These are phyloP conservation scores for Indicator maculatus DNA, from an alignment of 2,113 vertebrate species.

Conservation along the genomic window DNA sequence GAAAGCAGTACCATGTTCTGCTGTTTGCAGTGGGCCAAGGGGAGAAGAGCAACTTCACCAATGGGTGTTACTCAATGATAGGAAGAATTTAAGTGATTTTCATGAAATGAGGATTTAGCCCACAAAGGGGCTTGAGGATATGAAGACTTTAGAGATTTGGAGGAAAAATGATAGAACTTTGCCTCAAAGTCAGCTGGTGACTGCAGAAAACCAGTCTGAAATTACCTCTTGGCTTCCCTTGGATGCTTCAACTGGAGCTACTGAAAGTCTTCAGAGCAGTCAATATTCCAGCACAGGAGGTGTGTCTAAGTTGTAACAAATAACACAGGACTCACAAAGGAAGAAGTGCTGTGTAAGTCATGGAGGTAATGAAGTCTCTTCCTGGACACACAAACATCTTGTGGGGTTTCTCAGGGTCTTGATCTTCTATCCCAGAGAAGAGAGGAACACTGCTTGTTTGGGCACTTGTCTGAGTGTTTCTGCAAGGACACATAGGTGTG, in stretches of 20 bases:
- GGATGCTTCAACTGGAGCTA: neutral
- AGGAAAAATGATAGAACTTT: neutral
- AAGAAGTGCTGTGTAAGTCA: neutral
- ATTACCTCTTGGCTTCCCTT: neutral
- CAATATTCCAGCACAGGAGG: neutral
- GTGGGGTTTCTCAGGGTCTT: neutral
- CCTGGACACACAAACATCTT: neutral
- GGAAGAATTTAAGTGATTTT: neutral
- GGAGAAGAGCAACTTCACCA: neutral
- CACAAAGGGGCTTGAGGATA: neutral
- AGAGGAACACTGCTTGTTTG: neutral
- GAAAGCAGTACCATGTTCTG: neutral
- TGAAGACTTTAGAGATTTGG: neutral
- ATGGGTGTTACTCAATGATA: neutral
- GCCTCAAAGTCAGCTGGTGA: neutral
- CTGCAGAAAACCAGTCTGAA: neutral
- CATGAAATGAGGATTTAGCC: neutral
- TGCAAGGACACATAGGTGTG: neutral
- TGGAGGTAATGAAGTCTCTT: neutral
- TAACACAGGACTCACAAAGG: neutral
- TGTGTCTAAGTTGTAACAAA: neutral
- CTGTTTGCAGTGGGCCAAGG: neutral
- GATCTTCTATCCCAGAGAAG: neutral
- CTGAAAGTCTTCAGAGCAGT: neutral
- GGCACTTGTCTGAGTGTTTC: neutral